These are phyloP conservation scores for Neosilurus hyrtlii DNA, from an alignment of 2,797 vertebrate species.

Conservation along the genomic window DNA sequence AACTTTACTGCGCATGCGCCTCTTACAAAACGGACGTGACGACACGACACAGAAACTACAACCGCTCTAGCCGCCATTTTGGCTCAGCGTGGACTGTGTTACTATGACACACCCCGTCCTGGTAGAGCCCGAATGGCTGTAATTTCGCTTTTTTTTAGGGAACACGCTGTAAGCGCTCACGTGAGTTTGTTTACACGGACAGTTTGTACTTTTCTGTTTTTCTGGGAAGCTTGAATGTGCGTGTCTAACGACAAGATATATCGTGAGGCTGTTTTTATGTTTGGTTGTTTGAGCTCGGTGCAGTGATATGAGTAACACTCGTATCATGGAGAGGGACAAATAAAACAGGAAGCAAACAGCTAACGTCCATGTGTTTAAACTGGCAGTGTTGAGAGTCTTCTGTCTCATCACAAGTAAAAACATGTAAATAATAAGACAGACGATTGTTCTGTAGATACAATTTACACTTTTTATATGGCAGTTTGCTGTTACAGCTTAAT, in stretches of 20 bases:
- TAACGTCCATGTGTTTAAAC: not conserved
- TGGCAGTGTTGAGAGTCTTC: not conserved
- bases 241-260: not conserved
- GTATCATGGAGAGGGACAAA: no score
- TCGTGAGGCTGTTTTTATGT: not conserved
- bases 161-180: conserved; percentile 53
- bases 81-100: conserved; percentile 1
- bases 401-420: not conserved
- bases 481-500: not conserved
- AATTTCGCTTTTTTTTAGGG: conserved; percentile 41
- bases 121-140: conserved; percentile 65
- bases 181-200: conserved; percentile 78
- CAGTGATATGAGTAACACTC: no score
- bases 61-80: conserved; percentile 57
- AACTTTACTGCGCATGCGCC: conserved; percentile 69
- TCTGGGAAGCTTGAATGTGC: not conserved
- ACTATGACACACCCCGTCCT: rapidly evolving
- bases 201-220: conserved; percentile 1
- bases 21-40: conserved; percentile 44
- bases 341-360: not conserved
- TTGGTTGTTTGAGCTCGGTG: not conserved
- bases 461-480: not conserved
- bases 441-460: not conserved
- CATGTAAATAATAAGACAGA: no score
- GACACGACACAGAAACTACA: conserved; percentile 54